Evolutionary conservation across 2,797 vertebrate genomes (phyloP), one percentile per base, ranked within the genome.

Genomic region (Pempheris klunzingeri): DNA sequence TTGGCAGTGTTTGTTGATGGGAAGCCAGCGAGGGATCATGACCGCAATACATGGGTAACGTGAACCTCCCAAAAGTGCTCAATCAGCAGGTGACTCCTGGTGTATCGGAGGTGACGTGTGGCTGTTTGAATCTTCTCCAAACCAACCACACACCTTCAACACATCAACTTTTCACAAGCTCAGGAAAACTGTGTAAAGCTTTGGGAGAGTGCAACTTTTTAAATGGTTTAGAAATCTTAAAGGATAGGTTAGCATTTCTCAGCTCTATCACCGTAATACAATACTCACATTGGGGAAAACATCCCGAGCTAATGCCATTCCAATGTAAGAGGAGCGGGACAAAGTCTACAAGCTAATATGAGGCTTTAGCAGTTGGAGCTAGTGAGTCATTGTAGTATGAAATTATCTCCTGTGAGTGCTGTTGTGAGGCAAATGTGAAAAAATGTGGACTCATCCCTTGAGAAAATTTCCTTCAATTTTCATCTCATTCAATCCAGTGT

Each of bases 71-170:
- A 32, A 30, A 24, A 44, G 30, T 15, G 57, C 20, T 57, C 15
- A 34, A 77, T 26, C 36, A 72, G 59, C 63, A 73, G 77, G 73
- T 71, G 67, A 72, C 39, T 49, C 7, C 2, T 41, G 18, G 39
- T 63, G 52, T 22, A 14, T 38, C 17, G 1, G 12, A 66, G 49
- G 15, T 34, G 30, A 22, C 58, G n/a, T 41, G 32, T 55, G 57
- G 32, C 26, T 41, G 24, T 28, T 14, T 34, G 26, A 34, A 54
- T 60, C 15, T 30, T 24, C 18, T 28, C 0, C 24, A 39, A 46
- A 39, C 44, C 14, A 32, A 26, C 24, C 24, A 14, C 7, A n/a
- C 15, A 58, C 44, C 53, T 44, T 43, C 43, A 10, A 44, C 15
- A 53, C 4, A 36, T 44, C 65, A 30, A 20, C 30, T 24, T 47